Percentiles rank a stretch among this genome's conserved stretches.
These are phyloP conservation scores for Sitobion miscanthi DNA, from an alignment of 1,140 invertebrate genomes.

Conservation along the genomic window DNA sequence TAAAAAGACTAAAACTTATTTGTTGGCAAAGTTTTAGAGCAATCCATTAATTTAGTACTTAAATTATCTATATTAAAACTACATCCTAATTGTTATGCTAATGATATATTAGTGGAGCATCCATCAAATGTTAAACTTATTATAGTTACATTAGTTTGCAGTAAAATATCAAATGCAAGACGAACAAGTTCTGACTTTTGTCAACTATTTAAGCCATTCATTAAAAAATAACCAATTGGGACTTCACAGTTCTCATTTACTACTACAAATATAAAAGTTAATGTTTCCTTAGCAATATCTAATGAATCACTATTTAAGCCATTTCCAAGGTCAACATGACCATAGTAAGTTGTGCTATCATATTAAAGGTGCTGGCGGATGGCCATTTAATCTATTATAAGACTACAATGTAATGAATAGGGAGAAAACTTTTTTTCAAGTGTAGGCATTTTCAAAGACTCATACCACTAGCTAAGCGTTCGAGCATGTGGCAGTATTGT, in stretches of 20 bases:
- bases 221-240: neutral
- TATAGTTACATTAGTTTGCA: neutral
- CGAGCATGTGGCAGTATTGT: neutral
- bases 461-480: constrained; percentile 27
- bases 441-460: neutral
- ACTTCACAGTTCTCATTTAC: neutral
- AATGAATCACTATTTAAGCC: neutral
- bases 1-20: neutral
- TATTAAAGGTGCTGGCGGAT: neutral
- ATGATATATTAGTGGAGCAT: neutral
- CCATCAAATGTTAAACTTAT: neutral
- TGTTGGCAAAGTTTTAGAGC: neutral
- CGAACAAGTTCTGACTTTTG: neutral
- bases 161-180: neutral
- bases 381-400: constrained; percentile 25
- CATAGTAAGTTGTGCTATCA: neutral
- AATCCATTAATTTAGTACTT: neutral
- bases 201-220: neutral
- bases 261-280: neutral
- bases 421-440: neutral
- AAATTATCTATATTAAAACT: neutral
- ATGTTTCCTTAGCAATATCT: neutral
- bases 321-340: neutral
- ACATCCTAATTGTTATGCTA: neutral
- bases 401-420: neutral